Evolutionary conservation across 2,797 vertebrate genomes (phyloP).

Genomic region (Pterois miles): DNA sequence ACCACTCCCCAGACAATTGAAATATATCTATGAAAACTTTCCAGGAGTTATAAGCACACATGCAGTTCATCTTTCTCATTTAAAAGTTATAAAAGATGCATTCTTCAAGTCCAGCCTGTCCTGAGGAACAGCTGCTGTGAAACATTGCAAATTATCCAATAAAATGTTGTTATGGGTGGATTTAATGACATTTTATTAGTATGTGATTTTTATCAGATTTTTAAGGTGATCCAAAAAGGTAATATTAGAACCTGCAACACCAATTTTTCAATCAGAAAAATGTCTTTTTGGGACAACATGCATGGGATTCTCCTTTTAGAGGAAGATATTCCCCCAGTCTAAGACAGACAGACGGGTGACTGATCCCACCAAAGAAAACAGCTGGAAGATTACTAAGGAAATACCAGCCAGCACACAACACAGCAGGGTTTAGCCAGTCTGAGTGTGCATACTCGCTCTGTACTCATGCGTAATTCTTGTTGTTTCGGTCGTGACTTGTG

Average conservation of each 20-base stretch:
- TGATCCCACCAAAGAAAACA: conserved; percentile 10
- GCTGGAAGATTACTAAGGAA: conserved; percentile 40
- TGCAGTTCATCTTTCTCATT: not conserved
- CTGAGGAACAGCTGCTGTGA: not conserved
- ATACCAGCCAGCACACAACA: conserved; percentile 27
- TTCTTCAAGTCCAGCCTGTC: not conserved
- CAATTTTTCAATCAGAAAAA: not conserved
- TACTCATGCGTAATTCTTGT: not conserved
- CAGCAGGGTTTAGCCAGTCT: not conserved
- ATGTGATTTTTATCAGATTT: not conserved
- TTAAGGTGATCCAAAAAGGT: not conserved
- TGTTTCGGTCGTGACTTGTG: not conserved
- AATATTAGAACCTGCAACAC: not conserved
- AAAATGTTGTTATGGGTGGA: not conserved
- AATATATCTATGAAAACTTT: not conserved
- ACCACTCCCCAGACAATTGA: not conserved
- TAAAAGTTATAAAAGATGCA: not conserved
- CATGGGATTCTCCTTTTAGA: not conserved
- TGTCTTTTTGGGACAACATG: not conserved
- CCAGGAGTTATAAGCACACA: not conserved
- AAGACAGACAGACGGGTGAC: not conserved
- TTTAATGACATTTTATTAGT: not conserved
- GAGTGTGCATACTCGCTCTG: not conserved
- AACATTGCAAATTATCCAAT: not conserved
- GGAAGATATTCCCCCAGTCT: conserved; percentile 20